These are phyloP conservation scores for Pinctada fucata DNA, from an alignment of 2,888 invertebrate species.

Conservation along the genomic window DNA sequence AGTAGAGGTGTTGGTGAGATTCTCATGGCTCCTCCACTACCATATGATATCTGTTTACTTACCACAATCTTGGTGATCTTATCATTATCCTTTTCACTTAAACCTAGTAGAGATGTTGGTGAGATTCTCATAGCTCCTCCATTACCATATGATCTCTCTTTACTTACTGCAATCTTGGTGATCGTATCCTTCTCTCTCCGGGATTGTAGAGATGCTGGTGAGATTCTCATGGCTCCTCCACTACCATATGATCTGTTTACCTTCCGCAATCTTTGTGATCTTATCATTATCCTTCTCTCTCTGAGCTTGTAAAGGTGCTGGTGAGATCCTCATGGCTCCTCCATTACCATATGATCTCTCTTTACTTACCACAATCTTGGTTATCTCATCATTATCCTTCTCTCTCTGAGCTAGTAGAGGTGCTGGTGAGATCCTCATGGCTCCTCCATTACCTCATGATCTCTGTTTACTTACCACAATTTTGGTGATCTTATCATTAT, in stretches of 20 bases:
- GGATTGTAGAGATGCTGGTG: slow-evolving; percentile 82
- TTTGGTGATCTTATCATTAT: slow-evolving; percentile 34
- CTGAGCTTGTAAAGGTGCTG: slow-evolving; percentile 81
- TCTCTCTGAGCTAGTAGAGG: slow-evolving; percentile 79
- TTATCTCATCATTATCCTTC: slow-evolving; percentile 49
- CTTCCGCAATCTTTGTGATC: slow-evolving; percentile 77
- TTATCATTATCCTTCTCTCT: slow-evolving; percentile 50
- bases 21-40: slow-evolving; percentile 89
- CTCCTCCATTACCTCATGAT: slow-evolving; percentile 88
- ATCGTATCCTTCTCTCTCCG: slow-evolving; percentile 49
- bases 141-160: slow-evolving; percentile 84
- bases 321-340: slow-evolving; percentile 85
- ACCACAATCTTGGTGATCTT: slow-evolving; percentile 40
- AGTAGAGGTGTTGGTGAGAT: slow-evolving; percentile 84
- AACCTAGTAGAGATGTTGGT: slow-evolving; percentile 82
- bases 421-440: slow-evolving; percentile 85
- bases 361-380: slow-evolving; percentile 1
- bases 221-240: slow-evolving; percentile 86
- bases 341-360: slow-evolving; percentile 86
- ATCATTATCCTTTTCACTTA: slow-evolving; percentile 49
- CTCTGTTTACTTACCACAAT: slow-evolving; percentile 71
- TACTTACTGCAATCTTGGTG: slow-evolving; percentile 50
- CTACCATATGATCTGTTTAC: slow-evolving; percentile 86
- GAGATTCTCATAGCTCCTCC: slow-evolving; percentile 87
- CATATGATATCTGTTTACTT: slow-evolving; percentile 80